Base-by-base conservation (phyloP, 1,140 invertebrate species). In the Ruditapes philippinarum region DNA sequence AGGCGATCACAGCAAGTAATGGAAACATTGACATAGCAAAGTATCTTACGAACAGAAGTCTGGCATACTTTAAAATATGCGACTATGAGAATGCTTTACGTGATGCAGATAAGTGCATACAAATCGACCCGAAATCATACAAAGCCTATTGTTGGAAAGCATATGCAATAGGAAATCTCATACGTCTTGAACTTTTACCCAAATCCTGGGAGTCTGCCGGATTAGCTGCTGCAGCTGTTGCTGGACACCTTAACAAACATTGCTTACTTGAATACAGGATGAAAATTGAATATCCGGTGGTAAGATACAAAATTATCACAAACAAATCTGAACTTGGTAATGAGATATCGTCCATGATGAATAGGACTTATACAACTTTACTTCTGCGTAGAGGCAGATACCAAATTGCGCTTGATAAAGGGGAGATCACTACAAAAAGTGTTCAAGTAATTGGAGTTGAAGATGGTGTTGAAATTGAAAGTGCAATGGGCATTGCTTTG, bases 91-190 rank as follows among this genome's bases (percentile, higher is more conserved):
- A 80, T 31, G 78, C 78, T 7, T 38, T 57, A 11, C 28, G 33
- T 38, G 78, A 80, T 60, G 78, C 78, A 60, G 51, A 80, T 57
- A 14, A 9, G 22, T 80, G 78, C n/a, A 80, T 80, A 28, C 25
- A 80, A 33, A 19, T 60, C 1, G 78, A 80, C 60, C 31, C 78
- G 28, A 57, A 33, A 0, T 2, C 38, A 42, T 33, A 38, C 22
- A 80, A 80, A 38, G 78, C 78, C 1, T 80, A 80, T 60, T 60
- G 25, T 33, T 80, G 78, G 78, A 80, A 80, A 40, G 78, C 78
- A 9, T 68, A 82, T 82, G 57, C 80, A 22, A 68, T 82, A 45
- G 80, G 57, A 7, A 38, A 38, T 65, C 49, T 82, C 7, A 82
- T 82, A 4, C 31, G 33, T 25, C 1, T 28, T 42, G 42, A 31